Base-by-base conservation (phyloP, 1,140 invertebrate species). In the Neelides sp. region DNA sequence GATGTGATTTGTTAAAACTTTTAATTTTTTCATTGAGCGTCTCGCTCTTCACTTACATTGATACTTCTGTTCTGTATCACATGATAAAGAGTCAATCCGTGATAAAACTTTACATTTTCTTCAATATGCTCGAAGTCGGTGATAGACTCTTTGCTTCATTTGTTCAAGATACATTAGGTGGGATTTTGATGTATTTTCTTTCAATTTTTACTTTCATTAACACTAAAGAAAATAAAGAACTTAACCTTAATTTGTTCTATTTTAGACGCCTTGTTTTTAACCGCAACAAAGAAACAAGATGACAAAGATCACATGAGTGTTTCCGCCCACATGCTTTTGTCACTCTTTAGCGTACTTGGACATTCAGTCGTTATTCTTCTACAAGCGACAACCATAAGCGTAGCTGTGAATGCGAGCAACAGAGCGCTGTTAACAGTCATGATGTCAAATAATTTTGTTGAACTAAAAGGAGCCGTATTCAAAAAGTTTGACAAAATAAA, bases 381-480 rank as follows among this genome's bases (percentile, higher is more conserved):
- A 30, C 70, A 79, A 68, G 76, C 75, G 5, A 78, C 78, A 7
- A 75, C 76, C 1, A 73, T 99, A 1, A 98, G 98, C 74, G 95
- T 99, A 41, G 96, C 96, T 4, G 94, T 99, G 55, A 99, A 99
- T 68, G 96, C 95, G 0, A 95, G 90, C 63, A 98, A 97, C 66
- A 95, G 98, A 69, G 89, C 90, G 44, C 72, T 99, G 26, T 75
- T 98, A 3, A 97, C 93, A 4, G 96, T 99, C 41, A 95, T 98
- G 85, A 94, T 99, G 80, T 97, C 93, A 1, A 99, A 98, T 68
- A 99, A 99, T 76, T 98, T 98, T 77, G 93, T 98, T 1, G 96
- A 99, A 69, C 72, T 99, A 12, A 99, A 99, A 73, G 90, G 92
- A 15, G 92, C 88, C 58, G 92, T 99, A 0, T 98, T 99, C 68